Base-by-base conservation (phyloP, 2,113 vertebrate species). In the Tragulus kanchil region DNA sequence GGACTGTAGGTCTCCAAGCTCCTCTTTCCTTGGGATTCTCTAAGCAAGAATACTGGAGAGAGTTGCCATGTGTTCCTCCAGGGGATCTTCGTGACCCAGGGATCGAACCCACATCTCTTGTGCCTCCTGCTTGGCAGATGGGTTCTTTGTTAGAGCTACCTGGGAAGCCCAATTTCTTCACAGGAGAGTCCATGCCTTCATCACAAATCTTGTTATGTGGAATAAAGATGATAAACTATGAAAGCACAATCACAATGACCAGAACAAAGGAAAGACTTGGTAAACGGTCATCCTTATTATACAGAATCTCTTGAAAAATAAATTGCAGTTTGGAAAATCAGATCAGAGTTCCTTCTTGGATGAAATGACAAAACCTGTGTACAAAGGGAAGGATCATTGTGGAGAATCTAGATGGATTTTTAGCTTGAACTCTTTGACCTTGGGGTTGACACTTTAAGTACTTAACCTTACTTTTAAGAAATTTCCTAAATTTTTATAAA, bases 401-500 rank as follows among this genome's bases (percentile, higher is more conserved):
- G 4, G 1, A 28, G 19, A 45, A 45, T 36, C 42, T 73, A 71
- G 26, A 82, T n/a, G 28, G 45, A 36, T 85, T 94, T 89, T 64
- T 62, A 59, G n/a, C 36, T 61, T 90, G 56, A 65, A 8, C 1
- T 81, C 12, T 56, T 82, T 95, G 28, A 83, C 15, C 42, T 54
- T 78, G 54, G 96, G 2, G 17, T 52, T 95, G 58, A 81, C 92
- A 86, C 89, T 59, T 36, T 87, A 93, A 28, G 8, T 28, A 81
- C 52, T 5, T 87, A 13, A 65, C 19, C 3, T 52, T 52, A 54
- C 2, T 21, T 75, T 90, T 62, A 3, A 61, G 13, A 71, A 56
- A 28, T 10, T 31, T 95, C 59, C 16, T 81, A 13, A 81, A 23
- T 36, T 56, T 81, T 54, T n/a, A 36, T 81, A 23, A 52, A 28